Evolutionary conservation across 2,797 vertebrate species (phyloP).

Genomic region (Lagocephalus sceleratus): DNA sequence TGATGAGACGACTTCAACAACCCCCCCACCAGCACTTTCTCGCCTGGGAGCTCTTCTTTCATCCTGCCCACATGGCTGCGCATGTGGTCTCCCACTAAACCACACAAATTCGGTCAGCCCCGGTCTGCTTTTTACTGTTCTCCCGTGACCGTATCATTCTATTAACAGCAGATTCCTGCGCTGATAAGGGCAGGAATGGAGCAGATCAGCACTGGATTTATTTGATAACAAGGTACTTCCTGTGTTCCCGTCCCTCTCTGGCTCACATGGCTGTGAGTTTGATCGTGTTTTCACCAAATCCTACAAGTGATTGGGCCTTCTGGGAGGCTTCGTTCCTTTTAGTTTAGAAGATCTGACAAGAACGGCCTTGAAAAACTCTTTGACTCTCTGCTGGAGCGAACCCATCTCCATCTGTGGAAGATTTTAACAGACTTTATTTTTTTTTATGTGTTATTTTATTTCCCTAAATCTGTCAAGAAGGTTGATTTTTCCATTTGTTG

Average conservation of each 20-base stretch:
- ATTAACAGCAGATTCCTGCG: conserved; percentile 24
- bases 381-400: too few relatives aligned
- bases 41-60: conserved; percentile 19
- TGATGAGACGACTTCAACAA: conserved; percentile 29
- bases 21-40: conserved; percentile 17
- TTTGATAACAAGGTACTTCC: conserved; percentile 29
- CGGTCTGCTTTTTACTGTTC: conserved; percentile 11
- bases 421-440: too few relatives aligned
- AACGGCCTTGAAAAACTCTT: not conserved
- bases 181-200: conserved; percentile 15
- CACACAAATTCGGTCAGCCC: conserved; percentile 12
- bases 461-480: conserved; percentile 40
- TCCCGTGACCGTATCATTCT: conserved; percentile 11
- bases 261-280: conserved; percentile 25
- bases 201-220: conserved; percentile 31
- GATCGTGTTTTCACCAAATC: conserved; percentile 3
- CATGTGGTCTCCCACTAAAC: conserved; percentile 15
- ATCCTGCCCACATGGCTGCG: conserved; percentile 14
- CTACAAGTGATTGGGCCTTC: too few relatives aligned
- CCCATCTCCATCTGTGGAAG: too few relatives aligned
- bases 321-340: too few relatives aligned
- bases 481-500: conserved; percentile 55
- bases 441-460: conserved; percentile 19
- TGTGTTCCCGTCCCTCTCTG: conserved; percentile 13
- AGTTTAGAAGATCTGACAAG: too few relatives aligned